Evolutionary conservation across 64 coral and sea anemone species (phyloP).

Genomic region (Porites australiensis): DNA sequence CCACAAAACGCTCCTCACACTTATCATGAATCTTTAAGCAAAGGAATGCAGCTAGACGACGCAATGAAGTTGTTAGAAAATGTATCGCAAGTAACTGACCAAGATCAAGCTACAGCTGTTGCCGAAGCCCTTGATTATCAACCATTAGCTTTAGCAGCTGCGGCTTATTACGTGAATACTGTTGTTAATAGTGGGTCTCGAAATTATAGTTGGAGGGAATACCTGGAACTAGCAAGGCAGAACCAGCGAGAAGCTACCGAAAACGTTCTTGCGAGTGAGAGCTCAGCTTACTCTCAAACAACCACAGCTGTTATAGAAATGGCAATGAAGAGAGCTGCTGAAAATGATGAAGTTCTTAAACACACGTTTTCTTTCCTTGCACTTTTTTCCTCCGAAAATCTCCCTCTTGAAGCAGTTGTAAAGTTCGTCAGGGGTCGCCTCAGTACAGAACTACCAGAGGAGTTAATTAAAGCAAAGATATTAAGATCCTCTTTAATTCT

Average conservation of each 20-base stretch:
- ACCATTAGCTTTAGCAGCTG: constrained; percentile 46
- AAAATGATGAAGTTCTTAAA: constrained; percentile 10
- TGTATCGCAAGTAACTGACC: neutral
- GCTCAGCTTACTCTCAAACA: constrained; percentile 37
- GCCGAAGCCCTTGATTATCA: constrained; percentile 26
- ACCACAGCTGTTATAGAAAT: constrained; percentile 54
- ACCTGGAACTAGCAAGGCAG: constrained; percentile 26
- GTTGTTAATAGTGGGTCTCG: neutral
- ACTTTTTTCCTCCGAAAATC: constrained; percentile 22
- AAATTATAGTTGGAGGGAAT: constrained; percentile 24
- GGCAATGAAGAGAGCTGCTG: constrained; percentile 37
- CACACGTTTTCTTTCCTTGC: constrained; percentile 54
- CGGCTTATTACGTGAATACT: constrained; percentile 27
- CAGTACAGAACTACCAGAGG: constrained; percentile 32
- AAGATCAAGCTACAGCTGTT: neutral
- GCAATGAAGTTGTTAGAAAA: neutral
- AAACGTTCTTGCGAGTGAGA: constrained; percentile 1
- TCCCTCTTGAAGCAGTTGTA: constrained; percentile 62
- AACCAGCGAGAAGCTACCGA: constrained; percentile 57
- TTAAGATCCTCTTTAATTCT: constrained; percentile 46
- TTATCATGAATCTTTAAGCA: constrained; percentile 1
- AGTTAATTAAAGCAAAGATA: constrained; percentile 25
- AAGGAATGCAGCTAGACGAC: neutral
- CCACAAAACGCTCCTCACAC: neutral
- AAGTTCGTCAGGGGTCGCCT: constrained; percentile 23